Evolutionary conservation across 2,797 vertebrate genomes (phyloP).

Genomic region (Ceyx erithaca): DNA sequence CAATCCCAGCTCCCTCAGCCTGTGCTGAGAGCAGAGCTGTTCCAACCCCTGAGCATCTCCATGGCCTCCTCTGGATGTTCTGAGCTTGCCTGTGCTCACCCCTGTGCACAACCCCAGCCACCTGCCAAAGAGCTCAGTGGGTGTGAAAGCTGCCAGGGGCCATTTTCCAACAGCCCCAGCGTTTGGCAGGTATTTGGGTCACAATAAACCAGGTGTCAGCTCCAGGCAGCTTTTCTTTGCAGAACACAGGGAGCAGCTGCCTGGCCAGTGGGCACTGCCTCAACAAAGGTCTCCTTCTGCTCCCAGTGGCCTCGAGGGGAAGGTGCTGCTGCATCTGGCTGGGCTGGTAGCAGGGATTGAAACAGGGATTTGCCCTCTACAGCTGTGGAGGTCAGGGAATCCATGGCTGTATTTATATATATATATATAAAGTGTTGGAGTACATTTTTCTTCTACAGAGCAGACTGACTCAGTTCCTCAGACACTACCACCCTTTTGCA

Average conservation of each 20-base stretch:
- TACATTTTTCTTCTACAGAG: background rate
- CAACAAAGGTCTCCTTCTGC: conserved; percentile 1
- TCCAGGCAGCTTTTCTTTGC: background rate
- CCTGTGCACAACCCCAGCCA: fast-evolving
- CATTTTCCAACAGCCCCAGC: background rate
- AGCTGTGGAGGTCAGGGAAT: background rate
- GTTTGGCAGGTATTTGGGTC: background rate
- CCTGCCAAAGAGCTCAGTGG: background rate
- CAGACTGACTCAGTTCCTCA: background rate
- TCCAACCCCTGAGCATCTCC: too few species aligned
- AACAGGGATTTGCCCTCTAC: background rate
- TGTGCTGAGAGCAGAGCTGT: too few species aligned
- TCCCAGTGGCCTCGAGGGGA: background rate
- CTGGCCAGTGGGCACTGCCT: background rate
- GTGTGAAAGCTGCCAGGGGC: background rate
- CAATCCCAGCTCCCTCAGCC: too few species aligned
- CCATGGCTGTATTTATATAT: background rate
- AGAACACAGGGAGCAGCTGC: background rate
- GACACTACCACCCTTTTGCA: background rate
- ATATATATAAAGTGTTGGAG: background rate
- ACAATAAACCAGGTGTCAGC: background rate
- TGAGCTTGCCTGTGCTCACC: background rate
- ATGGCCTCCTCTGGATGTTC: background rate
- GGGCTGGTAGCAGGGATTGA: background rate
- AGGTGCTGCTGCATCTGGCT: background rate